Conservation (phyloP, 2,113 vertebrate species). For the Aphyosemion australe region DNA sequence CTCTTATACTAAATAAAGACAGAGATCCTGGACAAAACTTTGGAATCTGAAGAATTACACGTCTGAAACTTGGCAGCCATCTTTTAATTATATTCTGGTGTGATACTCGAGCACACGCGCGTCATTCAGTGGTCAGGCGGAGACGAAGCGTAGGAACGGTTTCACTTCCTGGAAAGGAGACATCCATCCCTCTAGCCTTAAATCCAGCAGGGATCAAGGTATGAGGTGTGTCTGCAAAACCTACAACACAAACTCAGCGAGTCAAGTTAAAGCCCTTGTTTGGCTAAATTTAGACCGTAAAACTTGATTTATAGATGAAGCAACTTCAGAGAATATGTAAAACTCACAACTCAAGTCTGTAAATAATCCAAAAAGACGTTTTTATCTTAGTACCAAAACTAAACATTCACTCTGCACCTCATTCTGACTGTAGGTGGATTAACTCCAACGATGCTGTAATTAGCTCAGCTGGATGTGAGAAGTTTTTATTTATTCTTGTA, state of each 20-base stretch:
- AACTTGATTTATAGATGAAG: too few species aligned
- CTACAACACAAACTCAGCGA: not conserved
- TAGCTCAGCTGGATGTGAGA: too few species aligned
- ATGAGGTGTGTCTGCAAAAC: constrained; percentile 4
- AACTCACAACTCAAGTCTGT: too few species aligned
- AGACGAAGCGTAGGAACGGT: constrained; percentile 11
- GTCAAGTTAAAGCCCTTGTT: not conserved
- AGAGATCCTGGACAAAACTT: constrained; percentile 48
- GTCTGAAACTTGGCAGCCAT: constrained; percentile 22
- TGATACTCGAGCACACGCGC: constrained; percentile 3
- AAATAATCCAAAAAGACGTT: too few species aligned
- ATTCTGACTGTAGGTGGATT: too few species aligned
- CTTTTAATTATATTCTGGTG: constrained; percentile 32
- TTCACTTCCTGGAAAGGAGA: constrained; percentile 13
- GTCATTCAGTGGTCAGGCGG: constrained; percentile 13
- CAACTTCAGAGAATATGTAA: too few species aligned
- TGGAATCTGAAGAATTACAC: constrained; percentile 44
- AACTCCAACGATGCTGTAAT: too few species aligned
- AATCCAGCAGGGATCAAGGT: constrained; percentile 1
- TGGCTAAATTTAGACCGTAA: not conserved
- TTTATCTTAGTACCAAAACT: too few species aligned
- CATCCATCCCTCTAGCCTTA: not conserved
- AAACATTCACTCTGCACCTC: too few species aligned
- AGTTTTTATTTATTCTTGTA: too few species aligned
- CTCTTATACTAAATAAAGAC: constrained; percentile 63